Conservation (phyloP, 2,888 invertebrate species). For the Hyposoter didymator region DNA sequence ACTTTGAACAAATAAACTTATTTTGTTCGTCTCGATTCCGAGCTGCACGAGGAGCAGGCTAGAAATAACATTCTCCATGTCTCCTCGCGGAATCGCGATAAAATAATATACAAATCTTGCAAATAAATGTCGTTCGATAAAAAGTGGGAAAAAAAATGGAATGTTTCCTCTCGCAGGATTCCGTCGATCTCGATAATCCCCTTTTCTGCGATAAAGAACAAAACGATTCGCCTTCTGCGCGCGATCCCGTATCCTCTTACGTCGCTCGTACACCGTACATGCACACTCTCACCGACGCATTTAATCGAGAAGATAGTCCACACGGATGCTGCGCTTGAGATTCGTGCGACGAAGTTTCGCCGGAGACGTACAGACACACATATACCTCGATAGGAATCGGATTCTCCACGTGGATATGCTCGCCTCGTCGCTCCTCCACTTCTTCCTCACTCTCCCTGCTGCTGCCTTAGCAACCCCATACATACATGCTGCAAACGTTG, state of each 20-base stretch:
- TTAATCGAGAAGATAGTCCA: slow-evolving; percentile 30
- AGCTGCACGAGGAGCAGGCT: neutral
- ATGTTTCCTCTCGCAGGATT: slow-evolving; percentile 14
- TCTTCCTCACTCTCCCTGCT: neutral
- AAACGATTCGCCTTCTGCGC: slow-evolving; percentile 53
- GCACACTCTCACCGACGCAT: neutral
- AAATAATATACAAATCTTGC: slow-evolving; percentile 10
- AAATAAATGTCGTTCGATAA: neutral
- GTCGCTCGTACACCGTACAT: slow-evolving; percentile 6
- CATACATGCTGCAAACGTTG: neutral
- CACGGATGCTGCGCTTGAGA: slow-evolving; percentile 44
- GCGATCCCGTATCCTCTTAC: slow-evolving; percentile 55
- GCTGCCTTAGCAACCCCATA: neutral
- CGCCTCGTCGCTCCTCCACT: slow-evolving; percentile 28
- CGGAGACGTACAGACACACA: slow-evolving; percentile 45
- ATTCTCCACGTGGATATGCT: slow-evolving; percentile 46
- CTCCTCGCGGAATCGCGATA: neutral
- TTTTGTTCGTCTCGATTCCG: neutral
- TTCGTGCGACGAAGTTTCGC: slow-evolving; percentile 64
- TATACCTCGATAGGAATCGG: slow-evolving; percentile 58
- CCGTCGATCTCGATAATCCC: slow-evolving; percentile 56
- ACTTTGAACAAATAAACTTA: neutral
- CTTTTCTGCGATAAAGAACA: slow-evolving; percentile 47
- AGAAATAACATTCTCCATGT: neutral
- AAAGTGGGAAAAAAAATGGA: neutral